Evolutionary conservation across 2,113 vertebrate species (phyloP), one percentile per base, ranked within the genome.

Genomic region (Sturnus vulgaris): DNA sequence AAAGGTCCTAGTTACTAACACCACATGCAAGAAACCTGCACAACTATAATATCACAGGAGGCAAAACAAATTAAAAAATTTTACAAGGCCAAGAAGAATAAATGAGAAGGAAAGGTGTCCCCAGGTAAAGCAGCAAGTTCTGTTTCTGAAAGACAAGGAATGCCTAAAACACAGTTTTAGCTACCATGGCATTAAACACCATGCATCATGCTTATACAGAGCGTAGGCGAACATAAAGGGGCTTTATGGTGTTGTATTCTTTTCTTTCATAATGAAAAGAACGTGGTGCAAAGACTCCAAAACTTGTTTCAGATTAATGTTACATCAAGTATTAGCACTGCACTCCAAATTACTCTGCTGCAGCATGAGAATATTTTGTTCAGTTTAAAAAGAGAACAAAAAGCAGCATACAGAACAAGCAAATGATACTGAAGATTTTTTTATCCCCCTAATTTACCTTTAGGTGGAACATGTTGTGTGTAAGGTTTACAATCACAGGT

Each of bases 211-310:
- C 16, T 55, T 59, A 46, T 6, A 69, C 2, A 2, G 0, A 56
- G 23, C 5, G 10, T 4, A 6, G 46, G 50, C 30, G 82, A 80
- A 64, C 11, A 33, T 4, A 56, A 33, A 63, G 33, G 25, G 16
- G 33, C 25, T 39, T 47, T 23, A 21, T 15, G 7, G 24, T 0
- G 0, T 10, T 15, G 15, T 14, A 46, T 4, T 3, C 0, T 19
- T 35, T 90, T 82, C 12, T 82, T 37, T 53, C n/a, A 18, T 31
- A 90, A 59, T 53, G 17, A 49, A 84, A 78, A 59, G 19, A n/a
- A 40, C 8, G 66, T 0, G 2, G 5, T 40, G 21, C 16, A 56
- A 65, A n/a, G 42, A 30, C 39, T 85, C 65, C 64, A 71, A 66
- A 85, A 56, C 31, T 35, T 84, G 61, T 57, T 77, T 86, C 31